Conservation (phyloP, 2,113 vertebrate genomes). For the Hippocampus guttulatus region DNA sequence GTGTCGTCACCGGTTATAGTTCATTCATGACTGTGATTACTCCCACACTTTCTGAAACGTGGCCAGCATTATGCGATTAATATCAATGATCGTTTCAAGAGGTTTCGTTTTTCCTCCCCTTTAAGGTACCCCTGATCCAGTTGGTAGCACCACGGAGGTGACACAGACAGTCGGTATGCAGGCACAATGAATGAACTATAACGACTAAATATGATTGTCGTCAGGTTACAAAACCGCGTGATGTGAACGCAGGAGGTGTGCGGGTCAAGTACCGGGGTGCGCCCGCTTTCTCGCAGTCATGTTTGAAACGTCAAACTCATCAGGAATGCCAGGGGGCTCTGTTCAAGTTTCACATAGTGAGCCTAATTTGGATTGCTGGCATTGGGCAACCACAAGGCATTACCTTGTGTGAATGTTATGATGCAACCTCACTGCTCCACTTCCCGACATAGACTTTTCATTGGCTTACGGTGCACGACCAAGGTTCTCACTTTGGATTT, state of each 20-base stretch:
- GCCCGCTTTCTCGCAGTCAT: not conserved
- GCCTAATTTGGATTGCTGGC: slow-evolving; percentile 39
- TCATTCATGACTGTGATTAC: not conserved
- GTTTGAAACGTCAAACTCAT: not conserved
- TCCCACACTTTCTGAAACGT: not conserved
- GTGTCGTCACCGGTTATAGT: not conserved
- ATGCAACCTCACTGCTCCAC: slow-evolving; percentile 48
- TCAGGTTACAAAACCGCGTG: not conserved
- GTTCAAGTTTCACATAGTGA: not conserved
- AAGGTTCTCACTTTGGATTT: not conserved
- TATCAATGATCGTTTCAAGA: slow-evolving; percentile 33
- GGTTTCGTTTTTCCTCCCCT: slow-evolving; percentile 34
- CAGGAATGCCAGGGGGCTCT: not conserved
- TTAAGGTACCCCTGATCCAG: slow-evolving; percentile 81
- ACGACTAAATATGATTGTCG: slow-evolving; percentile 6
- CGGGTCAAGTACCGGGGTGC: slow-evolving; percentile 5
- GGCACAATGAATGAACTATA: not conserved
- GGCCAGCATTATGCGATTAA: not conserved
- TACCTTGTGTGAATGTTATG: slow-evolving; percentile 33
- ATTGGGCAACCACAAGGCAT: slow-evolving; percentile 26
- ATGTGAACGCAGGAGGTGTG: not conserved
- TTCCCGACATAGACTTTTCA: slow-evolving; percentile 48
- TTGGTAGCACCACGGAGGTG: slow-evolving; percentile 85
- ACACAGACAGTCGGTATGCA: slow-evolving; percentile 85
- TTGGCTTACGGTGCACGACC: slow-evolving; percentile 2